Base-by-base conservation (phyloP, 2,888 invertebrate species). In the Ochropacha duplaris region DNA sequence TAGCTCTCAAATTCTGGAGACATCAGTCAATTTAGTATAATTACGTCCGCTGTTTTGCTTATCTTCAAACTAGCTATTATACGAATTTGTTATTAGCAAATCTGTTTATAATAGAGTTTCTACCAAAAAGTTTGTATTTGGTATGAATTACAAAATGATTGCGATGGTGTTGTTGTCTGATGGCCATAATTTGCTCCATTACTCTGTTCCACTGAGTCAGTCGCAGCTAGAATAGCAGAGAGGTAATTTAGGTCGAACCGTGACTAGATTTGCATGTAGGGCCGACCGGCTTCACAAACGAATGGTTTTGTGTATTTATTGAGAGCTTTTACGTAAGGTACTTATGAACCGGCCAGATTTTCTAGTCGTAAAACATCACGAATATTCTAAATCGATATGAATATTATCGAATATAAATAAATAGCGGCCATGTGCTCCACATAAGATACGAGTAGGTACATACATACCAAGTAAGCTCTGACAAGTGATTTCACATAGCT, bases 211-310 rank as follows among this genome's bases (percentile, higher is more conserved):
- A 72, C 68, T 77, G 82, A 83, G 75, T 84, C 79, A 82, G 80
- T 79, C 74, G 65, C 72, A 72, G 76, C 72, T 78, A 79, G 78
- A 82, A 79, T 82, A 80, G 74, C 76, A 71, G 65, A 74, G 64
- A 76, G 74, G 83, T 86, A 84, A 88, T 90, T 88, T 84, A 87
- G 89, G 87, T 85, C 82, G 81, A 74, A 74, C 84, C 87, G 89
- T 90, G 90, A 90, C 89, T 89, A 80, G 86, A 88, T 90, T 89
- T 89, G 88, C 87, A 87, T 90, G 86, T 85, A 82, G 84, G 85
- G 81, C 83, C 78, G 72, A 69, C 78, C 76, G 74, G 71, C 68
- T 78, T 79, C 70, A 71, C 80, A 78, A 82, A 76, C 78, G 61
- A 68, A 79, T 72, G 84, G 78, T 77, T 86, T 83, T 84, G 83